These are phyloP conservation scores for Venusia cambrica DNA, from an alignment of 2,888 invertebrate species.

Conservation along the genomic window DNA sequence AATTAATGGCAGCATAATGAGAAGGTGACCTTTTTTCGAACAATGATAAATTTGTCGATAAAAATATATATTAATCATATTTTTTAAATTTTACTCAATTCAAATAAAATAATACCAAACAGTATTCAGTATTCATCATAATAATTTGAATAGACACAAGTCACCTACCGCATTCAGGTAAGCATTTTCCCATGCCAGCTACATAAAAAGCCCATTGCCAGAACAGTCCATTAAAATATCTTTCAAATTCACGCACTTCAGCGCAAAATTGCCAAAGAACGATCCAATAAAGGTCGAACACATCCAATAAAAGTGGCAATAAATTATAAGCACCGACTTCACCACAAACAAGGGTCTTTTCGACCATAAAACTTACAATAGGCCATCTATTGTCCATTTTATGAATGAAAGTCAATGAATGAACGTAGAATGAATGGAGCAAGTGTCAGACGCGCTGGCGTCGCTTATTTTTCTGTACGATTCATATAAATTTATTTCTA, in stretches of 20 bases:
- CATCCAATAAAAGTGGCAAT: slow-evolving; percentile 33
- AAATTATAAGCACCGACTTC: slow-evolving; percentile 43
- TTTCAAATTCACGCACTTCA: slow-evolving; percentile 26
- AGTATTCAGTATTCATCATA: no score
- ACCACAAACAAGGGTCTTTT: slow-evolving; percentile 42
- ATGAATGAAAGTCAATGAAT: slow-evolving; percentile 34
- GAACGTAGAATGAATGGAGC: slow-evolving; percentile 40
- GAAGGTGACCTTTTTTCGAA: no score
- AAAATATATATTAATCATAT: no score
- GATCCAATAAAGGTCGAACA: slow-evolving; percentile 17
- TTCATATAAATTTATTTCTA: slow-evolving; percentile 32
- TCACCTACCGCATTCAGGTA: slow-evolving; percentile 11
- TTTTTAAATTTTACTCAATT: no score
- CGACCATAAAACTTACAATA: slow-evolving; percentile 31
- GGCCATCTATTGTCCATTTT: slow-evolving; percentile 26
- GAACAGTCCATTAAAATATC: slow-evolving; percentile 27
- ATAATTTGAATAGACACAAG: no score
- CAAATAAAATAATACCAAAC: no score
- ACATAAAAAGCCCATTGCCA: slow-evolving; percentile 3
- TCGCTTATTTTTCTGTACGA: slow-evolving; percentile 37
- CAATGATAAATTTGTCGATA: no score
- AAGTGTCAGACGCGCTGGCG: slow-evolving; percentile 44
- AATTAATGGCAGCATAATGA: no score
- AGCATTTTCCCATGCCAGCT: slow-evolving; percentile 11
- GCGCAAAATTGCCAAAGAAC: slow-evolving; percentile 28